Percentiles rank a stretch among this genome's conserved stretches.
These are phyloP conservation scores for Gambusia affinis DNA, from an alignment of 2,113 vertebrate genomes.

Conservation along the genomic window DNA sequence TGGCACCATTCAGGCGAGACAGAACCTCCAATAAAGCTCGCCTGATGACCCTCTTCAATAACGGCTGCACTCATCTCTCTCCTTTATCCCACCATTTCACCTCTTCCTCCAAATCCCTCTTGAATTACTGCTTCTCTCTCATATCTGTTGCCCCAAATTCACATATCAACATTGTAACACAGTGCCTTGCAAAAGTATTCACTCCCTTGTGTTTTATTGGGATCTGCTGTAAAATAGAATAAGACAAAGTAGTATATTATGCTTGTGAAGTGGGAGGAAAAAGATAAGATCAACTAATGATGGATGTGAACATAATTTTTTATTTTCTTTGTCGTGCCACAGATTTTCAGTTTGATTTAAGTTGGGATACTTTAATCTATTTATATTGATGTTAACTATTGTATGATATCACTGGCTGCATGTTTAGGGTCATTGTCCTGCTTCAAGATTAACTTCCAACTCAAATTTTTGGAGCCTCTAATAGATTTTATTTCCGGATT, in stretches of 20 bases:
- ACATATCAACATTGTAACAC: slow-evolving; percentile 47
- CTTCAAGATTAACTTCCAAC: too few relatives aligned
- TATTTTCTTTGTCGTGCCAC: background rate
- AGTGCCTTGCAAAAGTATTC: background rate
- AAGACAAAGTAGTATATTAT: background rate
- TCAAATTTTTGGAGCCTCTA: too few relatives aligned
- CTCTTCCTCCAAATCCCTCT: slow-evolving; percentile 49
- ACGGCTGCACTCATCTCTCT: slow-evolving; percentile 64
- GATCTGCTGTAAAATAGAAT: background rate
- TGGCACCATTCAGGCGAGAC: slow-evolving; percentile 78
- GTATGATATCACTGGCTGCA: too few relatives aligned
- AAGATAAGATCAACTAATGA: too few relatives aligned
- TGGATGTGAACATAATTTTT: background rate
- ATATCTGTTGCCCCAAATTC: slow-evolving; percentile 44
- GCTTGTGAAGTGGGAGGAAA: too few relatives aligned
- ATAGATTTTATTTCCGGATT: too few relatives aligned
- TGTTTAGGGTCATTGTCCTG: too few relatives aligned
- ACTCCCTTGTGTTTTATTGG: background rate
- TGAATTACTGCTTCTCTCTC: slow-evolving; percentile 43
- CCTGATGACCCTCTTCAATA: slow-evolving; percentile 78
- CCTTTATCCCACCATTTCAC: slow-evolving; percentile 52
- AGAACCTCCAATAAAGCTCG: slow-evolving; percentile 76
- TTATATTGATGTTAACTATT: too few relatives aligned
- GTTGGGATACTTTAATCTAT: background rate
- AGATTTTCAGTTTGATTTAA: background rate